Base-by-base conservation (phyloP, 37 sponge, comb jelly and placozoan genomes). In the Eunapius fragilis region DNA sequence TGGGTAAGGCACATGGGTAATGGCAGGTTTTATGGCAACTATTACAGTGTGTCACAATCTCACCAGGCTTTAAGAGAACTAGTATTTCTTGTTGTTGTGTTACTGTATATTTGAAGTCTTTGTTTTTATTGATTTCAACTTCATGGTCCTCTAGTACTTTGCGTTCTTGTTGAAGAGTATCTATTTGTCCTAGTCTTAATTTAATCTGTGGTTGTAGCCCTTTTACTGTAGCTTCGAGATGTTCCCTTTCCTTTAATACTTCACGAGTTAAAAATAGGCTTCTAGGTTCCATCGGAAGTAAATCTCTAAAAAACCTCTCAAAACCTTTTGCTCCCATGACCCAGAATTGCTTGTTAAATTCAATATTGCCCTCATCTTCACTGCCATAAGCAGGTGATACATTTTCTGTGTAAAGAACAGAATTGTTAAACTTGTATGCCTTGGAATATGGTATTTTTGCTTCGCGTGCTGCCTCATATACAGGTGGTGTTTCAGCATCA, bases 1-100 rank as follows among this genome's bases (percentile, higher is more conserved):
- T 48, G 41, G 82, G 31, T 75, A 75, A 34, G 3, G 22, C 50
- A 80, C 96, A 95, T 5, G 25, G 25, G 22, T 76, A 11, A 81
- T 95, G 96, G 72, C 96, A 95, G 10, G 96, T 95, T 27, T 17
- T 68, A 75, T 95, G 80, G 34, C 96, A 95, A 7, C 12, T 87
- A 2, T 80, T 31, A 69, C 96, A 95, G 78, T 87, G 91, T 35
- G 92, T 95, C 2, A 80, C 85, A 82, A 81, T 89, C 7, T 13
- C 30, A 22, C 92, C 95, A 2, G 25, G 30, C 2, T 77, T 68
- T 70, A 33, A 7, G 69, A 89, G 80, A 36, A 70, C 48, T 50
- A 92, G 37, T 80, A 28, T 70, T 28, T 45, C 78, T 82, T 31
- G 85, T 85, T 26, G 83, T 74, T 25, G 17, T 76, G 23, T 48